Evolutionary conservation across 2,888 invertebrate genomes (phyloP).

Genomic region (Aphidius colemani): DNA sequence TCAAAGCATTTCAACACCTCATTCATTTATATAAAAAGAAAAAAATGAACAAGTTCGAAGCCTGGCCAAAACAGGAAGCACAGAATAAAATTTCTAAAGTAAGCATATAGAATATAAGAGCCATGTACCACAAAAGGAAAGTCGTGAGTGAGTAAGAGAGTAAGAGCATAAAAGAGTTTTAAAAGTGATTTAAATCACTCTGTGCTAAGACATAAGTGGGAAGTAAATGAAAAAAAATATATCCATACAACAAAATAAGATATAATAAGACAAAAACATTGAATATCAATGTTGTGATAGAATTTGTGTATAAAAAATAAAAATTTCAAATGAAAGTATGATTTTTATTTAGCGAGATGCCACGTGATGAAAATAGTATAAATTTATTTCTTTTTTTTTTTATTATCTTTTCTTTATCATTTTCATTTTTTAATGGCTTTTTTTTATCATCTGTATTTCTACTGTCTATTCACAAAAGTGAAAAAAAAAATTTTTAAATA

Average conservation of each 20-base stretch:
- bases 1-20: not conserved
- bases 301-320: constrained; percentile 8
- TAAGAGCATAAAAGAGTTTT: constrained; percentile 23
- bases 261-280: no score
- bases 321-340: constrained; percentile 34
- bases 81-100: not conserved
- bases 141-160: constrained; percentile 10
- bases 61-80: not conserved
- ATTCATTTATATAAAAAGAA: not conserved
- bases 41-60: not conserved
- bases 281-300: no score
- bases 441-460: no score
- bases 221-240: constrained; percentile 13
- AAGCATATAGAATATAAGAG: not conserved
- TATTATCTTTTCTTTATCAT: constrained; percentile 24
- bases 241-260: no score
- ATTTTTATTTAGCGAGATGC: constrained; percentile 39
- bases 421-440: no score
- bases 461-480: no score
- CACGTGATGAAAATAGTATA: constrained; percentile 37
- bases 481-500: no score
- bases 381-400: constrained; percentile 20
- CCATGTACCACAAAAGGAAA: constrained; percentile 25
- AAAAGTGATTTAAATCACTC: constrained; percentile 40
- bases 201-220: constrained; percentile 20